Base-by-base conservation (phyloP, 1,140 invertebrate species). In the Drosophila repletoides region DNA sequence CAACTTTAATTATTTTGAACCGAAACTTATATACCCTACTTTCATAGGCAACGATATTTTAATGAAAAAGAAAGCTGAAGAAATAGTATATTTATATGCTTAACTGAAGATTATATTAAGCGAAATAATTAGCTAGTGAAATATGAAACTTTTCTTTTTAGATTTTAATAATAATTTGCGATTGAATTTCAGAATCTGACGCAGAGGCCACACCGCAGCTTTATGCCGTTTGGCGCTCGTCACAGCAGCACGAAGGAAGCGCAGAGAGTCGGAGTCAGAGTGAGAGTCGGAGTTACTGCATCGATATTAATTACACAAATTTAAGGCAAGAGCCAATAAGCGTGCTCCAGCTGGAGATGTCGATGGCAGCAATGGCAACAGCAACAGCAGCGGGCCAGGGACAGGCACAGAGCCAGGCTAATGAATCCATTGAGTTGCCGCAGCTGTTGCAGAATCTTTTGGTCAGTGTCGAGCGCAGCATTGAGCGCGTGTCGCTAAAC, bases 401-500 rank as follows among this genome's bases (percentile, higher is more conserved):
- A 0, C 29, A 40, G 52, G 24, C 17, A 15, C 59, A 55, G 34
- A n/a, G 26, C 3, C 28, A 38, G 14, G 28, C 15, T 49, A 60
- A 60, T 55, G 63, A 66, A 10, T 55, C 14, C 6, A 60, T 66
- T 19, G 92, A 93, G 28, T 76, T 94, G 33, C 93, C 93, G 12
- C 92, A 92, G 55, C 90, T 94, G 55, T 91, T 94, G 51, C 92
- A 93, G 67, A 93, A 92, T 72, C 91, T 94, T 17, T 88, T 94
- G 31, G 92, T 94, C 14, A 93, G 92, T 41, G 93, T 94, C 15
- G 94, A 94, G 86, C 92, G 93, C n/a, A 93, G 92, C 60, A 93
- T 94, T 66, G 93, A 93, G 74, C 91, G 93, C 21, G 92, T 94
- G 24, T 93, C 93, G 19, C 77, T 94, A 17, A 93, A 94, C 80